Evolutionary conservation across 2,888 invertebrate species (phyloP), one percentile per base, ranked within the genome.

Genomic region (Neoscelio sp.): DNA sequence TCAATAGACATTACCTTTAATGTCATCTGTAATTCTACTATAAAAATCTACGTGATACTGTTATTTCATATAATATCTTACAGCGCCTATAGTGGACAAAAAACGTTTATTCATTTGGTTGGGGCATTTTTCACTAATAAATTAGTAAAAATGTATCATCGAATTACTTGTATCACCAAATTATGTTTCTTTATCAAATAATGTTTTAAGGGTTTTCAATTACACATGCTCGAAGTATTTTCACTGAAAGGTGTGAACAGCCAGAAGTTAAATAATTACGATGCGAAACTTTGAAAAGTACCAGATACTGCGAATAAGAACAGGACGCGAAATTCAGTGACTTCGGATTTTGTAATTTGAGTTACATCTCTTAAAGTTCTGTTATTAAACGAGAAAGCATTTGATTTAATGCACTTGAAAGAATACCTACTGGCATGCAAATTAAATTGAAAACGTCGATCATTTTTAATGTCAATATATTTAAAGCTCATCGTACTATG

Each of bases 221-320:
- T 62, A 18, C 26, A 48, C 44, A 33, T 28, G 20, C 13, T 35
- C 17, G 12, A 64, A 78, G 68, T 73, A 48, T 58, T 38, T 58
- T 76, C 62, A 81, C 73, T 75, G 71, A 68, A 73, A 77, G 56
- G 76, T 68, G 64, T 52, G 78, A 80, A 80, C 70, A 75, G 67
- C 62, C 30, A 70, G 42, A 73, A 76, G 33, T 68, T 68, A 56
- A 68, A 68, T 68, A 56, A 54, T 54, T 44, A 13, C 30, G 35
- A 58, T 60, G 20, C 50, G 70, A 70, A 70, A 60, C 54, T 68
- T 54, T 30, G 28, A 44, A 33, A 65, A 18, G 52, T 18, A 10
- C 46, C 28, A 56, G 54, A 71, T 50, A 71, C 60, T 76, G 35
- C 18, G 4, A 33, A 33, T 28, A 46, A 58, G 35, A 62, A 46